Percentiles rank a stretch among this genome's conserved stretches.
These are phyloP conservation scores for Meta bourneti DNA, from an alignment of 2,888 invertebrate species.

Conservation along the genomic window DNA sequence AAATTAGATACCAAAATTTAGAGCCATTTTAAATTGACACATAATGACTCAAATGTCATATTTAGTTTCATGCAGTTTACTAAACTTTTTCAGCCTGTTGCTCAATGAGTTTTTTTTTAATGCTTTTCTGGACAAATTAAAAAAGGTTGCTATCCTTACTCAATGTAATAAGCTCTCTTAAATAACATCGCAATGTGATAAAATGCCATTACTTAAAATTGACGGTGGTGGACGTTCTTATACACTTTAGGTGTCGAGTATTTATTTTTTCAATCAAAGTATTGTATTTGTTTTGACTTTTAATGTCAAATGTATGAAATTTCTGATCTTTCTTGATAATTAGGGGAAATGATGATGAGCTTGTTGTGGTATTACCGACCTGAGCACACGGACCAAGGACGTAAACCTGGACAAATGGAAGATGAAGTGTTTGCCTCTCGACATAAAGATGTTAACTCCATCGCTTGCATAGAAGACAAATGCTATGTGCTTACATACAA, in stretches of 20 bases:
- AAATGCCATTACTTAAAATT: too few species aligned
- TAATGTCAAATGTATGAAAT: background rate
- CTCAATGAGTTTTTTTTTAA: too few species aligned
- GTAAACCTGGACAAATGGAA: conserved; percentile 88
- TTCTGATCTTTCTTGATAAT: background rate
- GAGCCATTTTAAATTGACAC: too few species aligned
- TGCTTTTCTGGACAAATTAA: too few species aligned
- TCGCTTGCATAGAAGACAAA: conserved; percentile 98
- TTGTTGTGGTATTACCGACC: conserved; percentile 98
- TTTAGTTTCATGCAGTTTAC: too few species aligned
- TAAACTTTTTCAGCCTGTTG: too few species aligned
- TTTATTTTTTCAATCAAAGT: background rate
- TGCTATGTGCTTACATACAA: conserved; percentile 97
- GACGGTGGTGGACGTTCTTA: too few species aligned
- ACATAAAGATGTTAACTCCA: conserved; percentile 96
- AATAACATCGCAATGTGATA: too few species aligned
- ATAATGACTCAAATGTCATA: too few species aligned
- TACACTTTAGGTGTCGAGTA: background rate
- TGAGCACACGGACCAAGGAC: conserved; percentile 96
- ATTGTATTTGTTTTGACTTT: background rate
- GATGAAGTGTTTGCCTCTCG: conserved; percentile 97
- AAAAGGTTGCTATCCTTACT: too few species aligned
- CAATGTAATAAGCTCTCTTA: too few species aligned
- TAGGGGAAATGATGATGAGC: conserved; percentile 99
- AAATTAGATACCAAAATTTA: too few species aligned